Evolutionary conservation across 2,797 vertebrate genomes (phyloP).

Genomic region (Carapus acus): DNA sequence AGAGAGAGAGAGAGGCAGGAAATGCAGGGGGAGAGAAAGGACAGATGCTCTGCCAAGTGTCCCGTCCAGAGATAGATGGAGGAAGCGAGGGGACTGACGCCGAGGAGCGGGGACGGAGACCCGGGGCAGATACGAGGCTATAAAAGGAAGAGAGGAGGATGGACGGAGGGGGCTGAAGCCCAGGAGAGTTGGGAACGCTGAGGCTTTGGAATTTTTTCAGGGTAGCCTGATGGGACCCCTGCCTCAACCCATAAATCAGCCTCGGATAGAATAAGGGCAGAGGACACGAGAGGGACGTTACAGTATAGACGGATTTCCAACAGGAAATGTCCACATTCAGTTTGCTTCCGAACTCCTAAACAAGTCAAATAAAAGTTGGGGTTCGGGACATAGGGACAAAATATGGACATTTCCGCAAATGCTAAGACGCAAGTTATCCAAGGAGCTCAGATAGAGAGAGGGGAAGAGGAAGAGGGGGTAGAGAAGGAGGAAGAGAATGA

Average conservation of each 20-base stretch:
- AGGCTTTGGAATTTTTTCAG: slow-evolving; percentile 49
- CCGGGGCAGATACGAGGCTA: slow-evolving; percentile 52
- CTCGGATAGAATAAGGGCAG: slow-evolving; percentile 33
- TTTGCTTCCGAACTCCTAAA: slow-evolving; percentile 31
- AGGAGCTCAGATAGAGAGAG: not conserved
- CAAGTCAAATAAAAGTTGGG: slow-evolving; percentile 35
- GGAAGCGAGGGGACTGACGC: slow-evolving; percentile 47
- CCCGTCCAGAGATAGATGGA: slow-evolving; percentile 40
- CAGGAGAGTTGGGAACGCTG: slow-evolving; percentile 30
- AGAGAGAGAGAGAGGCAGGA: slow-evolving; percentile 19
- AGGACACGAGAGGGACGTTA: slow-evolving; percentile 21
- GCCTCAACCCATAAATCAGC: slow-evolving; percentile 55
- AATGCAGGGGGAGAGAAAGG: slow-evolving; percentile 24
- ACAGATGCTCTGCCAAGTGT: slow-evolving; percentile 34
- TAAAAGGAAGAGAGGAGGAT: slow-evolving; percentile 61
- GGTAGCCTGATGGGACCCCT: slow-evolving; percentile 51
- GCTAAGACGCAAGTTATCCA: not conserved
- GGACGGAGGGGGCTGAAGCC: slow-evolving; percentile 28
- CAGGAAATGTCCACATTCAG: slow-evolving; percentile 21
- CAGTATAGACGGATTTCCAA: slow-evolving; percentile 39
- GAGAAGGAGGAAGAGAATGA: not conserved
- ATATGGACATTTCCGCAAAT: not conserved
- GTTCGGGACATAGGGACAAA: not conserved
- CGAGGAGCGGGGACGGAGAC: slow-evolving; percentile 29
- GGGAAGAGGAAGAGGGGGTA: not conserved